Evolutionary conservation across 2,113 vertebrate genomes (phyloP), one percentile per base, ranked within the genome.

Genomic region (Scortum barcoo): DNA sequence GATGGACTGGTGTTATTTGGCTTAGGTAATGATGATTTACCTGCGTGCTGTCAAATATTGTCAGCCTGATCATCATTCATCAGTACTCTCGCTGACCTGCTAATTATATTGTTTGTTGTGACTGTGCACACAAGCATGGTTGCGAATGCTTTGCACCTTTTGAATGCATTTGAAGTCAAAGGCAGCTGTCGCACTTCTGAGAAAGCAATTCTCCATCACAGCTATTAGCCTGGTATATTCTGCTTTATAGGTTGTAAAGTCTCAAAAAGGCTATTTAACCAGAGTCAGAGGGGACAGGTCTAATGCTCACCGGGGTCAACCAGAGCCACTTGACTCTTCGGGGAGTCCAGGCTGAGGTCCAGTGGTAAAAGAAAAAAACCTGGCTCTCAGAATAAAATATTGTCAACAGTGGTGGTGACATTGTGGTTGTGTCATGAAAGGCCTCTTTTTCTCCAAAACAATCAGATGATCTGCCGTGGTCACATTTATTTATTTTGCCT

Each of bases 41-140:
- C 75, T 92, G 82, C 60, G 61, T 7, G 10, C 68, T 93, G 93
- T 94, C 89, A 93, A 87, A 89, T 86, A 86, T 26, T 66, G 51
- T 74, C 75, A 81, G 36, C 48, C 50, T 54, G 63, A 79, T 91
- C 79, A 82, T 87, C 90, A 79, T 66, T 91, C 88, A 83, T 56
- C 50, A 28, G 76, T 11, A 20, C 75, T 80, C 68, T 50, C 42
- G 1, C 71, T 69, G 83, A 89, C 51, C 69, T 83, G 74, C 53
- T 81, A 57, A 90, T 90, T 78, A 5, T 16, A 50, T 17, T 90
- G 85, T 87, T 91, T 92, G 86, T 90, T 93, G 77, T 85, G 72
- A 88, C 44, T 83, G 72, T 78, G 81, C 76, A 66, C 48, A 60
- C 44, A 66, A 79, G 83, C 65, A 62, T 4, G 13, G 14, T 28